Conservation (phyloP, 2,113 vertebrate genomes). For the Bos indicus region DNA sequence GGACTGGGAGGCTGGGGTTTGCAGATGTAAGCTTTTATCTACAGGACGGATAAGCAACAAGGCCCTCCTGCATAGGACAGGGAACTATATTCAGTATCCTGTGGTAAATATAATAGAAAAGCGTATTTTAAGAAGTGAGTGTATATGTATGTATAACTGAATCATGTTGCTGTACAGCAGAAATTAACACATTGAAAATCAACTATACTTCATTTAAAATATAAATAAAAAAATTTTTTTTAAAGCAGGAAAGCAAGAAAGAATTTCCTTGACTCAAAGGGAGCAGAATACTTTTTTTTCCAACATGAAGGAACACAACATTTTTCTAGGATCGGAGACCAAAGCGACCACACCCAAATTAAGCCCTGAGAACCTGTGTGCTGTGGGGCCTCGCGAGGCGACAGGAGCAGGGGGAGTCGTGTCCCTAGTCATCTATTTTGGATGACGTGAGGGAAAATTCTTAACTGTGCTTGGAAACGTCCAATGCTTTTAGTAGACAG, state of each 20-base stretch:
- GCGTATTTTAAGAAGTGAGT: not conserved
- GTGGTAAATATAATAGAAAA: not conserved
- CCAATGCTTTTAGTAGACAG: not conserved
- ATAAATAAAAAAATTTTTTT: not conserved
- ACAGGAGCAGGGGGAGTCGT: no score
- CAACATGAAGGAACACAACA: not conserved
- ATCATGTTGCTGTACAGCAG: not conserved
- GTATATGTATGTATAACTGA: not conserved
- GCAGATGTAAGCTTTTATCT: not conserved
- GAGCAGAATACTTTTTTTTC: not conserved
- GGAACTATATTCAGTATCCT: not conserved
- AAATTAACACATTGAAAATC: not conserved
- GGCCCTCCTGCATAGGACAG: not conserved
- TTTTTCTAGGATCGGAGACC: not conserved
- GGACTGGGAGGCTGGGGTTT: not conserved
- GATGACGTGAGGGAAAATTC: not conserved
- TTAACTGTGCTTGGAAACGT: not conserved
- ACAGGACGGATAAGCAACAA: not conserved
- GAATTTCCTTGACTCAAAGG: not conserved
- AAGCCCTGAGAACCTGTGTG: not conserved
- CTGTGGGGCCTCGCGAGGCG: accelerated
- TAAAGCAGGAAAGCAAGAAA: not conserved
- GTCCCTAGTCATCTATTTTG: not conserved
- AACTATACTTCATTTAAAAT: not conserved
- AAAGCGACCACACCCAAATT: not conserved